phyloP scores from a whole-genome alignment of 2,888 invertebrate species.

The Punctoribates punctum region DNA sequence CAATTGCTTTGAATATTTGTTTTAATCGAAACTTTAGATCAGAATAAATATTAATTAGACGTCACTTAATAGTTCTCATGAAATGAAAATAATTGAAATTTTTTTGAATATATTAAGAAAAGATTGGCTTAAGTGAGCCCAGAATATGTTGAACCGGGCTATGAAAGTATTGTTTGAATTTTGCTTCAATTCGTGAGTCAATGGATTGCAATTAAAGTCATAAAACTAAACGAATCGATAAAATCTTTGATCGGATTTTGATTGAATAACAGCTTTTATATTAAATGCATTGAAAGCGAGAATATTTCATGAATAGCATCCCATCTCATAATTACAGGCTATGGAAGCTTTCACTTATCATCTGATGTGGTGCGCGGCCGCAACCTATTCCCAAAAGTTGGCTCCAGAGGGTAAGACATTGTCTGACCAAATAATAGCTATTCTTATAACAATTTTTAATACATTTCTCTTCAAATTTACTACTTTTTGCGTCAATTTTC shows the following conservation, averaged over 20 bases:
- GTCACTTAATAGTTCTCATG: no score
- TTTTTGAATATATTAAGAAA: no score
- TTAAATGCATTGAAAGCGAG: background rate
- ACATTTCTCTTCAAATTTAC: no score
- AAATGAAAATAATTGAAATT: no score
- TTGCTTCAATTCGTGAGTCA: background rate
- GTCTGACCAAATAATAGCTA: slow-evolving; percentile 29
- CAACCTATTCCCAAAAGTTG: slow-evolving; percentile 77
- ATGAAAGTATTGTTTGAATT: background rate
- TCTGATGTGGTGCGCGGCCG: slow-evolving; percentile 85
- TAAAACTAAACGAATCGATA: slow-evolving; percentile 1
- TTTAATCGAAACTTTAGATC: no score
- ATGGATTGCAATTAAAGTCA: background rate
- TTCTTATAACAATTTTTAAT: no score
- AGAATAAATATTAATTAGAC: no score
- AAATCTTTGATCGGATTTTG: slow-evolving; percentile 22
- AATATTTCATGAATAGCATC: slow-evolving; percentile 19
- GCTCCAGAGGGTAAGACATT: slow-evolving; percentile 65
- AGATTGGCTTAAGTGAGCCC: no score
- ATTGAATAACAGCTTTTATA: background rate
- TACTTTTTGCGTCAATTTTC: no score
- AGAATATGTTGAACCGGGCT: background rate
- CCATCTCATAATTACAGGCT: slow-evolving; percentile 54
- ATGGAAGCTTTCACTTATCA: slow-evolving; percentile 80
- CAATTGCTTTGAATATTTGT: no score